Conservation (phyloP, 2,113 vertebrate genomes). For the Oreocharis arfaki region DNA sequence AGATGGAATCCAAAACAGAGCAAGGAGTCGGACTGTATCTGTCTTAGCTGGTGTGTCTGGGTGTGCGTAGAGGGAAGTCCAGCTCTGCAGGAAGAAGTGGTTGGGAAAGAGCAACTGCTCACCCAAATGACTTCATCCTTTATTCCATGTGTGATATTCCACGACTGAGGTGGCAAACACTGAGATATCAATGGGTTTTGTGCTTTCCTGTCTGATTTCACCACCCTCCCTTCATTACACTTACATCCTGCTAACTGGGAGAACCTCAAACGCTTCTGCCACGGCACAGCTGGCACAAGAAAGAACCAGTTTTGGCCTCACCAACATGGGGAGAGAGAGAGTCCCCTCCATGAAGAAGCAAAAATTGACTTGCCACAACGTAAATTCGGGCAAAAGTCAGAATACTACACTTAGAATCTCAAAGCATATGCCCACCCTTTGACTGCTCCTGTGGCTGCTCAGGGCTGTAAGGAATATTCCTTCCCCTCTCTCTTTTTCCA, state of each 20-base stretch:
- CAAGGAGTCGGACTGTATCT: background rate
- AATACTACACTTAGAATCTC: background rate
- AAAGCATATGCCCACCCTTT: background rate
- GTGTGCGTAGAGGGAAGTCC: background rate
- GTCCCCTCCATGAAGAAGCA: background rate
- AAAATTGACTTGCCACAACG: background rate
- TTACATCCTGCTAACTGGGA: rapidly evolving
- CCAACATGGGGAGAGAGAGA: rapidly evolving
- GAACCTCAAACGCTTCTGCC: background rate
- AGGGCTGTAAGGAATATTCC: background rate
- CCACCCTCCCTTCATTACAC: rapidly evolving
- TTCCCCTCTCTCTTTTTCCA: background rate
- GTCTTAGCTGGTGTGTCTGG: background rate
- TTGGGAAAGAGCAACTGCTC: background rate
- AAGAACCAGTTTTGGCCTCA: background rate
- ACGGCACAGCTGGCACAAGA: background rate
- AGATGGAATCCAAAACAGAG: background rate
- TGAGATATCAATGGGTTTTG: background rate
- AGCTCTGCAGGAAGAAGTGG: background rate
- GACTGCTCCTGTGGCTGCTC: background rate
- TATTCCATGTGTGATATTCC: background rate
- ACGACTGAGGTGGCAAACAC: background rate
- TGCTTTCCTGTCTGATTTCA: background rate
- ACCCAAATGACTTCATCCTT: background rate
- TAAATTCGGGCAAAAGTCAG: background rate